Evolutionary conservation across 1,140 invertebrate genomes (phyloP).

Genomic region (Solenopsis fugax): DNA sequence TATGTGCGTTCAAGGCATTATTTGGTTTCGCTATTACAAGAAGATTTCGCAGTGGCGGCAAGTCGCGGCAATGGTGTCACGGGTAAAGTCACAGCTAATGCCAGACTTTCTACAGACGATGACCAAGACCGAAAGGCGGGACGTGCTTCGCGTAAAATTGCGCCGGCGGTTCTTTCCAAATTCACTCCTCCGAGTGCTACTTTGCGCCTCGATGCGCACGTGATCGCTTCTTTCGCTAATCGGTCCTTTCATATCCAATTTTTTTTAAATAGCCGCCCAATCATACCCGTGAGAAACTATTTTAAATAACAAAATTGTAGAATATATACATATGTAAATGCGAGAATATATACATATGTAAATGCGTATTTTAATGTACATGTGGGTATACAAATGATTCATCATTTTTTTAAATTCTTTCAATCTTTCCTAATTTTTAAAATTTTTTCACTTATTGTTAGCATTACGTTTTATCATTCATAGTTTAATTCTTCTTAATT

Average conservation of each 20-base stretch:
- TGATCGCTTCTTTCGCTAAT: neutral
- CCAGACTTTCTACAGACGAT: conserved; percentile 52
- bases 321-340: neutral
- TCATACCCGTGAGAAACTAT: neutral
- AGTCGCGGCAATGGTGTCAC: conserved; percentile 51
- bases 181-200: conserved; percentile 11
- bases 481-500: no score
- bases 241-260: neutral
- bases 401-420: no score
- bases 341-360: neutral
- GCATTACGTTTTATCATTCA: no score
- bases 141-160: conserved; percentile 55
- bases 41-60: neutral
- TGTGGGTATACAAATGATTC: neutral
- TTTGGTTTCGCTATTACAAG: neutral
- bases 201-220: conserved; percentile 26
- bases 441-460: no score
- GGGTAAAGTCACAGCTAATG: conserved; percentile 53
- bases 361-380: neutral
- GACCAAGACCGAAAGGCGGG: conserved; percentile 48
- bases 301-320: neutral
- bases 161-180: conserved; percentile 39
- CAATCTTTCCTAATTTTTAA: no score
- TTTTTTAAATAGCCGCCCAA: neutral
- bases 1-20: neutral